Conservation (phyloP, 2,113 vertebrate species). For the Cololabis saira region DNA sequence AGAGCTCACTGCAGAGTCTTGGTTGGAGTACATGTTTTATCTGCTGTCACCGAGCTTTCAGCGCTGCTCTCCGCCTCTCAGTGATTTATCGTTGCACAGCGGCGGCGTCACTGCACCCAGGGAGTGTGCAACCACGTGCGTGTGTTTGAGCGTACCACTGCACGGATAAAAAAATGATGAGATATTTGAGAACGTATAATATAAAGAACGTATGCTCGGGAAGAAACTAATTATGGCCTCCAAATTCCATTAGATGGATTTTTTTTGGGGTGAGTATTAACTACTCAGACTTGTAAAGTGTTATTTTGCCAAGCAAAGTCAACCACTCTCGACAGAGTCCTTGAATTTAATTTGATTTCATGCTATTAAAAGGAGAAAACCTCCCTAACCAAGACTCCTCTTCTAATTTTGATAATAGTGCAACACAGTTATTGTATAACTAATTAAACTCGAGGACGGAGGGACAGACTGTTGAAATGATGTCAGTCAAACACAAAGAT, state of each 20-base stretch:
- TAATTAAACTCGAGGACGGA: conserved; percentile 41
- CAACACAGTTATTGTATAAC: conserved; percentile 23
- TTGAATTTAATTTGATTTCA: conserved; percentile 12
- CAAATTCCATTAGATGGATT: conserved; percentile 26
- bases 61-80: conserved; percentile 47
- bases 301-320: background rate
- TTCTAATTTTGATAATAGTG: conserved; percentile 10
- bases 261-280: background rate
- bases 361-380: conserved; percentile 7
- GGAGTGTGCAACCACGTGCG: conserved; percentile 7
- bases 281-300: background rate
- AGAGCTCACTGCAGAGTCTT: conserved; percentile 28
- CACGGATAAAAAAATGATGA: conserved; percentile 16
- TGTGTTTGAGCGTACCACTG: conserved; percentile 19
- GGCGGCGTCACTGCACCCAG: conserved; percentile 38
- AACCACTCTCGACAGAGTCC: background rate
- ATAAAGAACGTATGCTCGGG: conserved; percentile 15
- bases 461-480: conserved; percentile 31
- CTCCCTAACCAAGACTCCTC: background rate
- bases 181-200: conserved; percentile 10
- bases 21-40: conserved; percentile 68
- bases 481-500: conserved; percentile 42
- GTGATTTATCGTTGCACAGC: conserved; percentile 74
- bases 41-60: conserved; percentile 72
- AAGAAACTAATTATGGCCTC: conserved; percentile 5